Conservation (phyloP, 2,797 vertebrate genomes). For the Hoplostethus atlanticus region DNA sequence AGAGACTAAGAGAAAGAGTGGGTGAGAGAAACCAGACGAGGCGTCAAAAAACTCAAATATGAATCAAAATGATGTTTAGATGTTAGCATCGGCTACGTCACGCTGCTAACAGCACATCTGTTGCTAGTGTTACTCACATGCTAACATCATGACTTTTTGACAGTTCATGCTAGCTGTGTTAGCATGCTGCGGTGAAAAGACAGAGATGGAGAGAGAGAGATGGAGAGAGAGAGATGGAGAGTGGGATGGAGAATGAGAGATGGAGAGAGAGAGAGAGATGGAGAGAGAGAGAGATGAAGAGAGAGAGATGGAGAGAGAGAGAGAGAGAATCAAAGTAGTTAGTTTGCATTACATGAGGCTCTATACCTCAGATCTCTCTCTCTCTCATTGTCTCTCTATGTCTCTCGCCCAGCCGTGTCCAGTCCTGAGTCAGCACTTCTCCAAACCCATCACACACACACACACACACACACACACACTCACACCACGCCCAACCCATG, state of each 20-base stretch:
- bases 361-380: neutral
- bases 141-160: too few relatives aligned
- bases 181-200: neutral
- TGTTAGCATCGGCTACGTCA: too few relatives aligned
- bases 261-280: constrained; percentile 4
- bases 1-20: neutral
- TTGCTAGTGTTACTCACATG: too few relatives aligned
- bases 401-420: constrained; percentile 17
- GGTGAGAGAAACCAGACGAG: neutral
- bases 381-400: constrained; percentile 14
- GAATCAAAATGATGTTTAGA: too few relatives aligned
- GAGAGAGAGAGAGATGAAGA: constrained; percentile 8
- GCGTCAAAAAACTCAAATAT: too few relatives aligned
- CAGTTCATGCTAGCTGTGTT: too few relatives aligned
- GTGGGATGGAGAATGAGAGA: neutral
- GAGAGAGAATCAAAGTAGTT: neutral
- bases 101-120: too few relatives aligned
- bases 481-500: constrained; percentile 23
- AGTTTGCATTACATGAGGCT: neutral
- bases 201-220: constrained; percentile 12
- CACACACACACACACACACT: constrained; percentile 7
- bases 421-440: constrained; percentile 52
- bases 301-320: constrained; percentile 13
- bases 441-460: constrained; percentile 20
- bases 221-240: neutral